Evolutionary conservation across 2,113 vertebrate genomes (phyloP), one percentile per base, ranked within the genome.

Genomic region (Gymnarchus niloticus): DNA sequence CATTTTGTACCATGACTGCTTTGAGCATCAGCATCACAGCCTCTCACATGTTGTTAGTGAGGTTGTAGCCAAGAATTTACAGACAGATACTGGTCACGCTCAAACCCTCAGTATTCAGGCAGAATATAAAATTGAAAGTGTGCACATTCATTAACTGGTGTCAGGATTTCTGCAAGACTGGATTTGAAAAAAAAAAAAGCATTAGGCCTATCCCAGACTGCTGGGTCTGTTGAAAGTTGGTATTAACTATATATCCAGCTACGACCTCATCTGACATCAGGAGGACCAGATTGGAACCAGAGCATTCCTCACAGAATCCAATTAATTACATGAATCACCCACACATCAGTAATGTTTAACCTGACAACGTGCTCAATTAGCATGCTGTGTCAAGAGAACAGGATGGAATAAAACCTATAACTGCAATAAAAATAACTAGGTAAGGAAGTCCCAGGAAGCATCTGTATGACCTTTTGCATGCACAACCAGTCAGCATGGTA

Each of bases 251-350:
- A 37, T 33, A 69, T 54, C 25, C 25, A 33, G 12, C 25, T 28
- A 21, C 54, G 49, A 54, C 51, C 49, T 54, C 48, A 25, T 28
- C 56, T 10, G 44, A 81, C 77, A 86, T 48, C 44, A 81, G 37
- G 65, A 81, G 25, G n/a, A 48, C 77, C 23, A 12, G 56, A 25
- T 49, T 52, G 9, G 8, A 81, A 81, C 12, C 28, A 76, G 73
- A 17, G 5, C 10, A 4, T 81, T 28, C 76, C 56, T 28, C 82
- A 59, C 49, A 73, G 46, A 54, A 69, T 83, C 57, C 46, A 61
- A 51, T 82, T 73, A 86, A 86, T 69, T 57, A 82, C 56, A 83
- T 69, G 54, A 82, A 81, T 69, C 61, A 82, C 56, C 14, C 48
- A 37, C 28, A 69, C 48, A 73, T 73, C 28, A 82, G 33, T 65